Evolutionary conservation across 2,113 vertebrate species (phyloP).

Genomic region (Rhinoderma darwinii): DNA sequence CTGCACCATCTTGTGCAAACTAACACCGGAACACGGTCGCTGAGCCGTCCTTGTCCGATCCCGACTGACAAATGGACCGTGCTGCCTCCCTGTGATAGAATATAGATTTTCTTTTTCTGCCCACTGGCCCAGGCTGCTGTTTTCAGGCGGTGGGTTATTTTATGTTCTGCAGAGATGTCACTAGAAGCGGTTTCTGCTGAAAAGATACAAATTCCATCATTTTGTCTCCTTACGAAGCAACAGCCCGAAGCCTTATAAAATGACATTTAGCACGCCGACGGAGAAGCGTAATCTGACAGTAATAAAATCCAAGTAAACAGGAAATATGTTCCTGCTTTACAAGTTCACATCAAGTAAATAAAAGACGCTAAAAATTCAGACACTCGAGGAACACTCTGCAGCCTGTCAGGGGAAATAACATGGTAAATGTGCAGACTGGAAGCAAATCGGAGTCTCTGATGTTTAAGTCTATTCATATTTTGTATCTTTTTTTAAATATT

Average conservation of each 20-base stretch:
- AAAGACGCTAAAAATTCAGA: background rate
- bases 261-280: background rate
- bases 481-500: no score
- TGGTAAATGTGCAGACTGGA: background rate
- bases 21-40: background rate
- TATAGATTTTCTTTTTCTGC: background rate
- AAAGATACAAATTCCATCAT: slow-evolving; percentile 3
- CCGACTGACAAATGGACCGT: background rate
- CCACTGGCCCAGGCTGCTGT: background rate
- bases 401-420: background rate
- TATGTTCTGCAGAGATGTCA: slow-evolving; percentile 7
- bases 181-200: background rate
- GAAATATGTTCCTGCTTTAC: slow-evolving; percentile 6
- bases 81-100: background rate
- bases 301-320: slow-evolving; percentile 31
- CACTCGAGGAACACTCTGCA: background rate
- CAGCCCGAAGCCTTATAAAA: slow-evolving; percentile 30
- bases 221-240: slow-evolving; percentile 1
- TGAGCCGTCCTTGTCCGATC: background rate
- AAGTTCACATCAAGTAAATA: background rate
- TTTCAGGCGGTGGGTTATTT: background rate
- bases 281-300: background rate
- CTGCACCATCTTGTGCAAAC: background rate
- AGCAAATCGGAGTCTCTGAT: no score
- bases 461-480: no score